Conservation (phyloP, 2,113 vertebrate genomes). For the Equus przewalskii region DNA sequence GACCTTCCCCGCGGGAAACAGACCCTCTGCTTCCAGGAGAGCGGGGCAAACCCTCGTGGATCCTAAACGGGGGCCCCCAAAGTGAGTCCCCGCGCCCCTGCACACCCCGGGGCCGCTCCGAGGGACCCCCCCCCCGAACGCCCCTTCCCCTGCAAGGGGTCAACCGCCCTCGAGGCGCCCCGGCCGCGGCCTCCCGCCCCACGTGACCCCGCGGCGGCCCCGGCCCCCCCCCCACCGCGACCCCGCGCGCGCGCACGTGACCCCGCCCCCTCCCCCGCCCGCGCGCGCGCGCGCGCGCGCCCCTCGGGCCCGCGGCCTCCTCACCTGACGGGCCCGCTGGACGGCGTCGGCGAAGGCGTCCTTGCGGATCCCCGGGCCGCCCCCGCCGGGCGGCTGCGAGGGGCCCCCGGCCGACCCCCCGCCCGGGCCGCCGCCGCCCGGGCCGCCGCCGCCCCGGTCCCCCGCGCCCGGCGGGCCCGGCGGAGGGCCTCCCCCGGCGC, state of each 20-base stretch:
- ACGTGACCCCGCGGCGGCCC: constrained; percentile 45
- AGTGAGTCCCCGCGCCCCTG: not conserved
- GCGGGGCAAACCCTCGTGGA: accelerated
- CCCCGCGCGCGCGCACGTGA: constrained; percentile 62
- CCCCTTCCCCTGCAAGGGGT: not conserved
- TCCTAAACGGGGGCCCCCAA: not conserved
- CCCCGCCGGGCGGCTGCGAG: constrained; percentile 78
- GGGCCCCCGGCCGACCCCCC: constrained; percentile 70
- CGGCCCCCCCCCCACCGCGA: not conserved
- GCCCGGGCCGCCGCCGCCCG: constrained; percentile 45
- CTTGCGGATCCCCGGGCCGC: constrained; percentile 89
- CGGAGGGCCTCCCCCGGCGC: constrained; percentile 80
- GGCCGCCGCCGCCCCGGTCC: constrained; percentile 66
- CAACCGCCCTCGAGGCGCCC: not conserved
- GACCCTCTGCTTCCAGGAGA: not conserved
- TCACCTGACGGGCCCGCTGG: constrained; percentile 95
- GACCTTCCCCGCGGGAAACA: not conserved
- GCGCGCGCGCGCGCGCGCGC: not conserved
- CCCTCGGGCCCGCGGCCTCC: constrained; percentile 45
- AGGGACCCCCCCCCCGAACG: not conserved
- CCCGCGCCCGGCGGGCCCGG: constrained; percentile 77
- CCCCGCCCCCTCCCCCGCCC: constrained; percentile 54
- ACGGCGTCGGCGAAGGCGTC: constrained; percentile 96
- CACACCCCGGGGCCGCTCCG: not conserved
- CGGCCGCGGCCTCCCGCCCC: not conserved